Percentiles rank a stretch among this genome's conserved stretches.
Conservation (phyloP, 2,113 vertebrate species). For the Anhinga rufa region DNA sequence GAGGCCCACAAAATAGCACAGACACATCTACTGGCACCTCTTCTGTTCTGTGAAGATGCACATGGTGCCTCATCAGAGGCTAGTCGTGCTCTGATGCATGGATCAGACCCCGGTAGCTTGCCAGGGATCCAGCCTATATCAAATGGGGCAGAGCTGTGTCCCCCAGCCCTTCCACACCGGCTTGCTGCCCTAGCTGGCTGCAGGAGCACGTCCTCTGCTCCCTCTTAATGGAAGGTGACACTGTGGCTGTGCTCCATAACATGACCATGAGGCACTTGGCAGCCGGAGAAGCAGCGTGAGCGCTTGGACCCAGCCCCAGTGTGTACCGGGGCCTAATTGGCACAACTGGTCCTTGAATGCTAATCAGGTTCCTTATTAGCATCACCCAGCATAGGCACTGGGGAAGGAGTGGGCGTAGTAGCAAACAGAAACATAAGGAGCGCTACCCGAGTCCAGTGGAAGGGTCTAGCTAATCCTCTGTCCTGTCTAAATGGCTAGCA, state of each 20-base stretch:
- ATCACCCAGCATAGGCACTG: neutral
- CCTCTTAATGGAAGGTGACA: neutral
- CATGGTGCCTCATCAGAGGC: neutral
- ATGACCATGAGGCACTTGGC: neutral
- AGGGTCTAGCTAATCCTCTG: neutral
- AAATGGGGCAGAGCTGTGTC: neutral
- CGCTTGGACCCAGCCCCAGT: neutral
- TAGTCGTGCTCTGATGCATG: neutral
- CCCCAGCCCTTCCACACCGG: neutral
- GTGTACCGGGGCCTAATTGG: neutral
- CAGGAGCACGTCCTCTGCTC: neutral
- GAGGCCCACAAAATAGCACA: neutral
- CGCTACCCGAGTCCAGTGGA: neutral
- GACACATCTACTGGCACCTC: neutral
- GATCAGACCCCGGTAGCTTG: neutral
- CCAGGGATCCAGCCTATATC: neutral
- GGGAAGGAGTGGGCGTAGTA: neutral
- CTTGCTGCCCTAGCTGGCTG: neutral
- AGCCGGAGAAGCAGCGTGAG: neutral
- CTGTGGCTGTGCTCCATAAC: neutral
- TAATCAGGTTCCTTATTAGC: neutral
- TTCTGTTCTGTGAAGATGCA: neutral
- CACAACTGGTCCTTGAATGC: neutral
- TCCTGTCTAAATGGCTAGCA: neutral
- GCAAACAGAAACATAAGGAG: neutral